Evolutionary conservation across 64 coral and sea anemone genomes (phyloP).

Genomic region (Acropora tenuis): DNA sequence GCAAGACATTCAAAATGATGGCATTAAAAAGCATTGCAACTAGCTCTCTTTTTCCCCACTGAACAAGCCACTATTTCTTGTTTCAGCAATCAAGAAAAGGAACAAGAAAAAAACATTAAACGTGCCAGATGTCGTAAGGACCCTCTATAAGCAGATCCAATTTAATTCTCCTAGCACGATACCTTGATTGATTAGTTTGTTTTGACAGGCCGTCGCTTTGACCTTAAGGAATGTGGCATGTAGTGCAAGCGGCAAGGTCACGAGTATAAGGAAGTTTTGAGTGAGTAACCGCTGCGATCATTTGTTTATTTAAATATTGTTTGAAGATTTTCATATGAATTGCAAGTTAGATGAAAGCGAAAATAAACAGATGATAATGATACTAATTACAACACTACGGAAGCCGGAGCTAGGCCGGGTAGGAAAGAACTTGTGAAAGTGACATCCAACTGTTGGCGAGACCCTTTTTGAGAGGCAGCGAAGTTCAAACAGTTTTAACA

Average conservation of each 20-base stretch:
- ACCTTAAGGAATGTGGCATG: neutral
- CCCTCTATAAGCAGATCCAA: neutral
- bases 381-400: too few relatives aligned
- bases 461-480: too few relatives aligned
- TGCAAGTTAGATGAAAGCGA: too few relatives aligned
- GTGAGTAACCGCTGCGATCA: too few relatives aligned
- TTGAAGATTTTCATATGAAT: too few relatives aligned
- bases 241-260: too few relatives aligned
- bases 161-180: neutral
- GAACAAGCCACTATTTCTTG: neutral
- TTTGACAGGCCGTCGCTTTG: neutral
- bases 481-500: too few relatives aligned
- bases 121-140: neutral
- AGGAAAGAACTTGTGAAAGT: neutral
- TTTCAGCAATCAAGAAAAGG: neutral
- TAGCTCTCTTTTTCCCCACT: neutral
- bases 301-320: too few relatives aligned
- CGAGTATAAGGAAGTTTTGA: too few relatives aligned
- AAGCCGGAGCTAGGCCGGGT: too few relatives aligned
- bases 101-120: neutral
- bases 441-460: too few relatives aligned
- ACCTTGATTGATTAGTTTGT: neutral
- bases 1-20: constrained; percentile 2
- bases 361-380: too few relatives aligned
- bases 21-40: neutral